These are phyloP conservation scores for Harpegnathos saltator DNA, from an alignment of 1,140 invertebrate species.

Conservation along the genomic window DNA sequence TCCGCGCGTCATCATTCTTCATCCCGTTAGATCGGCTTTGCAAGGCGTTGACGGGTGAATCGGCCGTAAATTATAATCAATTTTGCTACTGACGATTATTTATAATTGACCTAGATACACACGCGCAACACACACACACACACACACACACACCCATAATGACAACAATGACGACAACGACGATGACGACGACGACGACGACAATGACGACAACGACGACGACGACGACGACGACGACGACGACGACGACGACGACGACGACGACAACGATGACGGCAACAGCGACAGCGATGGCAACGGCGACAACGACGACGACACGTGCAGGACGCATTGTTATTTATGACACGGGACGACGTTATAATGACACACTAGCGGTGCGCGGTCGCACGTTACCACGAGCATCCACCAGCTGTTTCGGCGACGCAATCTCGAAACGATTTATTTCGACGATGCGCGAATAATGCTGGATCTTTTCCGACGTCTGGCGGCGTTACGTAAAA, in stretches of 20 bases:
- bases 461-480: not conserved
- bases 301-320: slow-evolving; percentile 1
- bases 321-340: slow-evolving; percentile 56
- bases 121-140: slow-evolving; percentile 38
- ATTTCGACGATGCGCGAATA: not conserved
- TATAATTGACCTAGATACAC: slow-evolving; percentile 56
- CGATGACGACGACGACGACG: too few relatives aligned
- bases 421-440: slow-evolving; percentile 27
- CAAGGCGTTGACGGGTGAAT: slow-evolving; percentile 51
- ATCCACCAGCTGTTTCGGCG: slow-evolving; percentile 20
- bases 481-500: not conserved
- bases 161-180: too few relatives aligned
- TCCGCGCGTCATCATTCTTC: slow-evolving; percentile 50
- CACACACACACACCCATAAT: too few relatives aligned
- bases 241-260: too few relatives aligned
- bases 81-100: slow-evolving; percentile 55
- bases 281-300: too few relatives aligned
- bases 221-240: too few relatives aligned
- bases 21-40: slow-evolving; percentile 48
- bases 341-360: slow-evolving; percentile 21
- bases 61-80: slow-evolving; percentile 58
- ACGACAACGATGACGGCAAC: too few relatives aligned
- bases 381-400: not conserved
- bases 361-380: not conserved
- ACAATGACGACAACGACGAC: too few relatives aligned